Base-by-base conservation (phyloP, 2,888 invertebrate genomes). In the Troides helena region DNA sequence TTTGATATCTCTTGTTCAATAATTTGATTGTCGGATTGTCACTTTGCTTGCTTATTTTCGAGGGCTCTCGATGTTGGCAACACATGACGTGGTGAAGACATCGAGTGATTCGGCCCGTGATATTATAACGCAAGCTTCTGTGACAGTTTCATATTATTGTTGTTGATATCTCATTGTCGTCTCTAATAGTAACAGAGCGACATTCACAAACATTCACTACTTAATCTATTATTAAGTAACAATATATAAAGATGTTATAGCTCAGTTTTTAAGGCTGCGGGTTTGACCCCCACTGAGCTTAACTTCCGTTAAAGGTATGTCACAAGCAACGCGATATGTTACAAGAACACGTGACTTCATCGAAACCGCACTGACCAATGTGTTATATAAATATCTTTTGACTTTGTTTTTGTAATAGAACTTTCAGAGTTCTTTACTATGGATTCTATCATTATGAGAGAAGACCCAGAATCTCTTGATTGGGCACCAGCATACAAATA, bases 51-150 rank as follows among this genome's bases (percentile, higher is more conserved):
- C 83, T 83, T 64, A 83, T 78, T 85, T 82, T 86, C 79, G 77
- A 91, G 90, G 75, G 83, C 82, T 72, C 91, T 92, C 78, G 73
- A 89, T 86, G 86, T 84, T 89, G 83, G 83, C 83, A 86, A 77
- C 85, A 85, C 77, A 82, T 88, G 88, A 86, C 85, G 80, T 83
- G 85, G 80, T 81, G 81, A 84, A 84, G 87, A 87, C 86, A 83
- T 87, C 79, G 76, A 89, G 86, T 86, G 86, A 81, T 82, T 80
- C 78, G 76, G 82, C 79, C 81, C 74, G 74, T 79, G 81, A 81
- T 81, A 79, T 77, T 76, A 74, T 72, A 72, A 73, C 71, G 25
- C 43, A 67, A 63, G 72, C 71, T 74, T 72, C 70, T 74, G 75
- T 77, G 57, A 36, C 46, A 17, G 71, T 72, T 67, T 70, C 62